A percentile compares a stretch with the other conserved stretches of the same genome.
Evolutionary conservation across 1,140 invertebrate genomes (phyloP).

Genomic region (Bombus consobrinus): DNA sequence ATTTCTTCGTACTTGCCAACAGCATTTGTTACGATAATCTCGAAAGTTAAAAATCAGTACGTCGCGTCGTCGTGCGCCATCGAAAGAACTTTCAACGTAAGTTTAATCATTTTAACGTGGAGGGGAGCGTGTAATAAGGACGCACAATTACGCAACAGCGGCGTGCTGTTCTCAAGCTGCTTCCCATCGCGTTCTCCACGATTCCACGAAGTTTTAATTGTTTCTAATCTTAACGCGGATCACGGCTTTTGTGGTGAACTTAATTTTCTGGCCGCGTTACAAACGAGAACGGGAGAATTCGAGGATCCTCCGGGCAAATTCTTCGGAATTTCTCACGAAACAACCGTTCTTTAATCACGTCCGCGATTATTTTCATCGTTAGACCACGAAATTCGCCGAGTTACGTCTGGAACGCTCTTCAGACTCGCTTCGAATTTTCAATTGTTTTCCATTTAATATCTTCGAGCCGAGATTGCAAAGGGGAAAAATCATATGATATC

Average conservation of each 20-base stretch:
- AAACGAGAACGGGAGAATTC: background rate
- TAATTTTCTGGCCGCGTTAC: constrained; percentile 8
- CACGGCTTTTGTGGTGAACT: constrained; percentile 19
- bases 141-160: background rate
- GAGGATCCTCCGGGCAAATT: background rate
- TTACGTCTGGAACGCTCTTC: background rate
- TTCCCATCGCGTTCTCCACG: background rate
- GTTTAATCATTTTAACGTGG: background rate
- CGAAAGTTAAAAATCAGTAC: background rate
- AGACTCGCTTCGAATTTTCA: background rate
- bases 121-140: background rate
- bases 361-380: constrained; percentile 2
- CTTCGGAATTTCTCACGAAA: background rate
- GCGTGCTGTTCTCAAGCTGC: background rate
- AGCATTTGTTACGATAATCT: background rate
- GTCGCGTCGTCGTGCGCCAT: background rate
- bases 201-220: constrained; percentile 12
- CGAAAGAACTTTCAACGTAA: background rate
- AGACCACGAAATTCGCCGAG: background rate
- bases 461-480: too few relatives aligned
- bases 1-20: background rate
- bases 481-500: too few relatives aligned
- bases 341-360: constrained; percentile 12
- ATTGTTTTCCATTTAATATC: background rate
- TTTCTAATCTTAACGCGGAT: constrained; percentile 26